A percentile compares a stretch with the other conserved stretches of the same genome.
phyloP scores from a whole-genome alignment of 2,797 vertebrate genomes.

The Falco berigora region DNA sequence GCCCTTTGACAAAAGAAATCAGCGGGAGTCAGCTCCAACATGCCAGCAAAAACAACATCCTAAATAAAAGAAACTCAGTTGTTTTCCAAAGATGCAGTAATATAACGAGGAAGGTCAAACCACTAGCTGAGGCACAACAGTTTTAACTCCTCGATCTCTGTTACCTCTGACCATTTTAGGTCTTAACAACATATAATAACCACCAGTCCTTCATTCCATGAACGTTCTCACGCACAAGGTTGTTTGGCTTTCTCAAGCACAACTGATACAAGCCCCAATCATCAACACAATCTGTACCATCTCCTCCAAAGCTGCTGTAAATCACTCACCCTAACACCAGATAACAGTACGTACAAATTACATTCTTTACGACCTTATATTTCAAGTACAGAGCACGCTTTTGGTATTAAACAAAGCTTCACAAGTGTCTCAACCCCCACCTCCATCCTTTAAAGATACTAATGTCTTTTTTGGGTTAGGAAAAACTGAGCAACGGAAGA shows the following conservation, averaged over 20 bases:
- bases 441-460: not conserved
- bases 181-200: not conserved
- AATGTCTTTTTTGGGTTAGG: not conserved
- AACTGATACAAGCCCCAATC: not conserved
- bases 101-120: not conserved
- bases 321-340: not conserved
- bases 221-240: not conserved
- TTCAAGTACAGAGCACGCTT: not conserved
- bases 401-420: not conserved
- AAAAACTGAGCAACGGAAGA: not conserved
- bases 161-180: not conserved
- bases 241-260: not conserved
- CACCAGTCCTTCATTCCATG: too few relatives aligned
- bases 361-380: not conserved
- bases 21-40: conserved; percentile 41
- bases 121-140: not conserved
- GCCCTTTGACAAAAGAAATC: conserved; percentile 9
- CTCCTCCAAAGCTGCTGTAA: not conserved
- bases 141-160: not conserved
- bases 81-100: not conserved
- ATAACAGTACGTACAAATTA: not conserved
- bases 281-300: not conserved
- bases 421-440: not conserved
- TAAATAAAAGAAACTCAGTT: conserved; percentile 16
- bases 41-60: conserved; percentile 36